Percentiles rank a stretch among this genome's conserved stretches.
Evolutionary conservation across 2,113 vertebrate species (phyloP).

Genomic region (Sturnira hondurensis): DNA sequence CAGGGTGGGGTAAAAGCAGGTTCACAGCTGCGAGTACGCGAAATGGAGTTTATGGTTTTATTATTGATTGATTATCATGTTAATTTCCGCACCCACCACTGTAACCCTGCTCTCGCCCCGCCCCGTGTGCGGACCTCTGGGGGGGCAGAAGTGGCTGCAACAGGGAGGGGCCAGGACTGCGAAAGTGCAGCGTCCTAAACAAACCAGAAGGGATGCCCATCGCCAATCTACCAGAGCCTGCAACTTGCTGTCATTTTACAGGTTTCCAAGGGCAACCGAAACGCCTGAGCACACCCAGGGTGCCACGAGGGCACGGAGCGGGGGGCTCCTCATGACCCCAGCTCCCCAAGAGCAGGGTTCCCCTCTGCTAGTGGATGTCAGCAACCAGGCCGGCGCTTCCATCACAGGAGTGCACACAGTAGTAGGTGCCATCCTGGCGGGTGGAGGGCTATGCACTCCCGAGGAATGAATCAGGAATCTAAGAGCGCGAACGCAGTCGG

Average conservation of each 20-base stretch:
- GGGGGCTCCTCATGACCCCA: background rate
- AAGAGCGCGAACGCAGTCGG: background rate
- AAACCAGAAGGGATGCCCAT: background rate
- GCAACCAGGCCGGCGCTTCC: background rate
- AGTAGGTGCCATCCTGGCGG: background rate
- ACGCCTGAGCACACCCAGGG: fast-evolving
- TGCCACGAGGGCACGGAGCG: background rate
- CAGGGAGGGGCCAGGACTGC: fast-evolving
- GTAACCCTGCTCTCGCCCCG: background rate
- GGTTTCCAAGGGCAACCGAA: background rate
- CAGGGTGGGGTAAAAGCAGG: background rate
- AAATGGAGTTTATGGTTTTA: background rate
- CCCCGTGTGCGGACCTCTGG: background rate
- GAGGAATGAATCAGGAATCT: background rate
- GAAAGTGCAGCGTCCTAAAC: background rate
- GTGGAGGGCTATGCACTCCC: background rate
- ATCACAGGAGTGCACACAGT: background rate
- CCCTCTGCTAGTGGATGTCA: fast-evolving
- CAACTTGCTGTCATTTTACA: background rate
- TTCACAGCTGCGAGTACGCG: background rate
- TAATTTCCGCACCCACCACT: background rate
- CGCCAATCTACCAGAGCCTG: background rate
- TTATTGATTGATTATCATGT: background rate
- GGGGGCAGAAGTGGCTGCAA: background rate
- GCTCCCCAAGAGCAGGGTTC: background rate